Conservation (phyloP, 2,113 vertebrate genomes). For the Apodemus speciosus region DNA sequence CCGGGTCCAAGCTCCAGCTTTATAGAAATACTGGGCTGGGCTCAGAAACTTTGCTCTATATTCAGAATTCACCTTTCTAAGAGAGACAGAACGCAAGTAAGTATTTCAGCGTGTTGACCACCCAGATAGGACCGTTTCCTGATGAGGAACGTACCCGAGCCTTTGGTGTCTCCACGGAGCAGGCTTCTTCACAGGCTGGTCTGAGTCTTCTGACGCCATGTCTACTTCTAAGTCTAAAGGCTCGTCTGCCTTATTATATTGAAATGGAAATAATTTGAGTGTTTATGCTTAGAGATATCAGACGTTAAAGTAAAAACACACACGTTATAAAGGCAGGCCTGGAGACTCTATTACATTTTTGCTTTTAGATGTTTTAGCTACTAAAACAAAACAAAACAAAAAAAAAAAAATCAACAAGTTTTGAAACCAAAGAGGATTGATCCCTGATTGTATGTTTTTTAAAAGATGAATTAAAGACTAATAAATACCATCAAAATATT, state of each 20-base stretch:
- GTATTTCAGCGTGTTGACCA: slow-evolving; percentile 44
- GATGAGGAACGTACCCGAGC: slow-evolving; percentile 83
- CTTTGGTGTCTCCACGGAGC: slow-evolving; percentile 82
- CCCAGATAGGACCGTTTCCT: slow-evolving; percentile 67
- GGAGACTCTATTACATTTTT: slow-evolving; percentile 6
- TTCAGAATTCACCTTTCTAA: slow-evolving; percentile 90
- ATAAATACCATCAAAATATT: slow-evolving; percentile 34
- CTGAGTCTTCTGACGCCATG: slow-evolving; percentile 83
- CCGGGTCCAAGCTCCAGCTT: slow-evolving; percentile 87
- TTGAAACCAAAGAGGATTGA: slow-evolving; percentile 48
- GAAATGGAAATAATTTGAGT: slow-evolving; percentile 82
- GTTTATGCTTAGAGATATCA: slow-evolving; percentile 53
- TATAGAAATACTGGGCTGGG: slow-evolving; percentile 89
- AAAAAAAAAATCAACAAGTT: slow-evolving; percentile 11
- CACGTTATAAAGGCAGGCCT: slow-evolving; percentile 1
- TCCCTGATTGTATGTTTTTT: neutral
- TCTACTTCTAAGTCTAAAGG: slow-evolving; percentile 81
- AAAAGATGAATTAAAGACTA: neutral
- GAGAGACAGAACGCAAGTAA: slow-evolving; percentile 69
- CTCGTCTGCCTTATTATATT: slow-evolving; percentile 85
- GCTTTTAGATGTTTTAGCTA: slow-evolving; percentile 45
- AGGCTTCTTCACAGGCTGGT: slow-evolving; percentile 80
- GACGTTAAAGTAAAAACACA: slow-evolving; percentile 34
- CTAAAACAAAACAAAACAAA: slow-evolving; percentile 38
- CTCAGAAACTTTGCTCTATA: slow-evolving; percentile 92